These are phyloP conservation scores for Trisateles emortualis DNA, from an alignment of 2,888 invertebrate genomes.

Conservation along the genomic window DNA sequence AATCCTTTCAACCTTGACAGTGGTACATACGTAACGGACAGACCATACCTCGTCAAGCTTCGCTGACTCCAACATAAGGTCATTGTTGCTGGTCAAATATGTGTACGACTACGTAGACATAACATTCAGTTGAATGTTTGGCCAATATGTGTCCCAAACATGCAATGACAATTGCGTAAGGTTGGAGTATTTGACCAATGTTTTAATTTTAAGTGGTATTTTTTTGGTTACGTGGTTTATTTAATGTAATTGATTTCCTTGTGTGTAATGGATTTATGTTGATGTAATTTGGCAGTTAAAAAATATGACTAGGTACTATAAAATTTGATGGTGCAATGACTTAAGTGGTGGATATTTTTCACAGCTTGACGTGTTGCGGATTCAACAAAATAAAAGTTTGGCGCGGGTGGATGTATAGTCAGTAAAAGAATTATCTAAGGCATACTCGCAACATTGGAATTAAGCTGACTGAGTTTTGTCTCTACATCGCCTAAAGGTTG, in stretches of 20 bases:
- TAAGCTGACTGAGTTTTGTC: no score
- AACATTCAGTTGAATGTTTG: neutral
- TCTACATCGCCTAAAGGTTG: no score
- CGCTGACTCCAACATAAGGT: slow-evolving; percentile 45
- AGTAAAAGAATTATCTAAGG: no score
- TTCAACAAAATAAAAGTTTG: no score
- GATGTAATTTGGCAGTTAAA: neutral
- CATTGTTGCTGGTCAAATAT: slow-evolving; percentile 32
- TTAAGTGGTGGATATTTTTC: no score
- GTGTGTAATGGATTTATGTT: neutral
- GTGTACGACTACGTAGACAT: no score
- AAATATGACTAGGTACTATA: no score
- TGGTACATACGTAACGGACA: slow-evolving; percentile 52
- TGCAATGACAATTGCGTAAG: slow-evolving; percentile 13
- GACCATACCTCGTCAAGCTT: slow-evolving; percentile 46
- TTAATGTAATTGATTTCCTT: slow-evolving; percentile 5
- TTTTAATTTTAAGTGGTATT: neutral
- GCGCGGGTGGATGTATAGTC: no score
- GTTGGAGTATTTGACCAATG: neutral
- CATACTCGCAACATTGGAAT: no score
- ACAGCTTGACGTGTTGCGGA: no score
- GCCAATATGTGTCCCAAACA: neutral
- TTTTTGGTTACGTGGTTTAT: neutral
- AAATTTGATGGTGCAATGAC: no score
- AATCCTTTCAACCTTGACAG: slow-evolving; percentile 57